A percentile compares a stretch with the other conserved stretches of the same genome.
Conservation (phyloP, 2,888 invertebrate species). For the Cheilosia impressa region DNA sequence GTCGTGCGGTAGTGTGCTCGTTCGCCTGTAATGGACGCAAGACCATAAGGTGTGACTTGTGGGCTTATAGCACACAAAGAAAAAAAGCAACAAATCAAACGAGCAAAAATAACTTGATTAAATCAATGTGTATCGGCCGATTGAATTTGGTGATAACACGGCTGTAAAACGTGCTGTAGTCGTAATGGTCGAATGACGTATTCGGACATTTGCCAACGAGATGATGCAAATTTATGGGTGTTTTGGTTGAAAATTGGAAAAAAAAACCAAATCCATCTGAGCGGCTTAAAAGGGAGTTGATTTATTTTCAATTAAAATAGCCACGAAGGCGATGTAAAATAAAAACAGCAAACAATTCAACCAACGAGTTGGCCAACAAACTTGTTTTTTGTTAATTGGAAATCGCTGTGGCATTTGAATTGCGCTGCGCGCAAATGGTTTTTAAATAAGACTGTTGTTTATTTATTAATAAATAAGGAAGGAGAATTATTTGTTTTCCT, state of each 20-base stretch:
- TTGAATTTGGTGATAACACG: conserved; percentile 74
- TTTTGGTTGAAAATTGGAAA: conserved; percentile 9
- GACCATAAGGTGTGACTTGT: conserved; percentile 71
- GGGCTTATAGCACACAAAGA: conserved; percentile 2
- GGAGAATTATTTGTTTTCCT: no score
- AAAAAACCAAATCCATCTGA: conserved; percentile 2
- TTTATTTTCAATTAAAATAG: conserved; percentile 74
- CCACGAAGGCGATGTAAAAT: conserved; percentile 17
- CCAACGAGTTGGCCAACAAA: conserved; percentile 55
- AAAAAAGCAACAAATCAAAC: background rate
- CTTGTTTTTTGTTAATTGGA: conserved; percentile 52
- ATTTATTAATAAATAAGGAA: no score
- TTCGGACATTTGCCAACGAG: conserved; percentile 67
- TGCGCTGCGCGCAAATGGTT: conserved; percentile 18
- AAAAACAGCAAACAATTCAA: background rate
- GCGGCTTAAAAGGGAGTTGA: conserved; percentile 62
- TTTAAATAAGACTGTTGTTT: background rate
- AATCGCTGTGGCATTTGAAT: conserved; percentile 29
- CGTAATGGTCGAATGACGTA: conserved; percentile 67
- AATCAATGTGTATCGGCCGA: conserved; percentile 72
- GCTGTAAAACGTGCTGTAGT: conserved; percentile 68
- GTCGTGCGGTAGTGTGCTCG: background rate
- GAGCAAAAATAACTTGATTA: conserved; percentile 58
- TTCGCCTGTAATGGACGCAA: conserved; percentile 43
- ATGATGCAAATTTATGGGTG: conserved; percentile 74